A percentile compares a stretch with the other conserved stretches of the same genome.
Conservation (phyloP, 2,888 invertebrate genomes). For the Lasioglossum marginatum region DNA sequence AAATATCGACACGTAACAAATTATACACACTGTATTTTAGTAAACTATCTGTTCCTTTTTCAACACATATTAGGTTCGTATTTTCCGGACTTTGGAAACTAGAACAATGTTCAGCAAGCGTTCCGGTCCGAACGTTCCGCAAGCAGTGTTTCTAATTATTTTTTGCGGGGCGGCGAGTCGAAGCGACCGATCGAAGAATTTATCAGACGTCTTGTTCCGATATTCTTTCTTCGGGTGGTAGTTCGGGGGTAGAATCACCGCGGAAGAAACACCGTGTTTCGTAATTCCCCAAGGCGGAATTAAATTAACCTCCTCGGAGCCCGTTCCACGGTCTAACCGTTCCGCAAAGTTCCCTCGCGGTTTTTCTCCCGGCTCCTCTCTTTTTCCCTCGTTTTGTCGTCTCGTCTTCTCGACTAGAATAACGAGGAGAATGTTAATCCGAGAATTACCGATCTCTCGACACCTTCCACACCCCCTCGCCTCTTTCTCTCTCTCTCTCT, state of each 20-base stretch:
- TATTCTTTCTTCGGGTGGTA: neutral
- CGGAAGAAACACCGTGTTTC: constrained; percentile 21
- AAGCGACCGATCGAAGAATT: neutral
- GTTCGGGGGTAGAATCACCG: neutral
- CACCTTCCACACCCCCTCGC: neutral
- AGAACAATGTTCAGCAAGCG: neutral
- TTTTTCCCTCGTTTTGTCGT: constrained; percentile 40
- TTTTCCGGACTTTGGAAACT: neutral
- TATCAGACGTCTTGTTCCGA: neutral
- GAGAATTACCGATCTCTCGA: constrained; percentile 57
- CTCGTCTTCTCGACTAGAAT: constrained; percentile 32
- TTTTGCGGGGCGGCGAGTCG: neutral
- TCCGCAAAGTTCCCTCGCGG: constrained; percentile 16
- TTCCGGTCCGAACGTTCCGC: neutral
- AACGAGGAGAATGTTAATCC: constrained; percentile 60
- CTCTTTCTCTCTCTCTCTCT: too few species aligned
- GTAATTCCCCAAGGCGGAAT: constrained; percentile 44
- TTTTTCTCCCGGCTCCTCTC: constrained; percentile 24
- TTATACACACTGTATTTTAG: too few species aligned
- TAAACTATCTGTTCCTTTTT: neutral
- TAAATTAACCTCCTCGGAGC: constrained; percentile 52
- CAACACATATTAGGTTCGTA: neutral
- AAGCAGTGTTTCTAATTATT: neutral
- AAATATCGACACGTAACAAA: too few species aligned
- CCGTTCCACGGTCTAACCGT: constrained; percentile 17